Base-by-base conservation (phyloP, 2,797 vertebrate genomes). In the Falco biarmicus region DNA sequence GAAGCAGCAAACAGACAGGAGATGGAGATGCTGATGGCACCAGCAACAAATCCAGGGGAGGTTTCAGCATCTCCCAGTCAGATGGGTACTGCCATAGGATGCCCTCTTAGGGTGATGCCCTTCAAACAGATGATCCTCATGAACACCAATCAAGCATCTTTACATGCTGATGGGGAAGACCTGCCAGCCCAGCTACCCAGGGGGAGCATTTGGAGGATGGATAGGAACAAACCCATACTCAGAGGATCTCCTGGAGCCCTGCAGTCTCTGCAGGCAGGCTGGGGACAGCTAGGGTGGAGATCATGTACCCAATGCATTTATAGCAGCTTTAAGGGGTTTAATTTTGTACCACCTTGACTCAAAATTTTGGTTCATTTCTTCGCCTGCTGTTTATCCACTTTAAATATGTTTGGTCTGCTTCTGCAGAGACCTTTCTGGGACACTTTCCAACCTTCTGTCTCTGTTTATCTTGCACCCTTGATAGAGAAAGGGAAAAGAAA, bases 371-470 rank as follows among this genome's bases (percentile, higher is more conserved):
- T 70, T 78, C 41, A 47, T 48, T 43, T 50, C 81, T 43, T 89
- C 1, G 5, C 75, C 71, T 84, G 61, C 48, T 89, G 57, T 85
- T 94, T 79, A 82, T 79, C 79, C 85, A 60, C 88, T 59, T 76
- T 48, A 84, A 83, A 47, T 53, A 79, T 0, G 0, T 65, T 87
- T 86, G 83, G 78, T 82, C 66, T 87, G 75, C 59, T 91, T 78
- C 83, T 82, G 63, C 57, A 87, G 59, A 79, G 59, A 87, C 88
- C 92, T 95, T 91, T 66, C 92, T 89, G 88, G 92, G 94, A 86
- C n/a, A 50, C 34, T 66, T 91, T 91, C 94, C 94, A 93, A 79
- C 90, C 88, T 90, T 93, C 94, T 91, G 71, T 84, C 93, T 87
- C 95, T 82, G 90, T 94, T 96, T 94, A 87, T 94, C 83, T 91